phyloP scores from a whole-genome alignment of 2,113 vertebrate genomes.

The Tragelaphus strepsiceros region DNA sequence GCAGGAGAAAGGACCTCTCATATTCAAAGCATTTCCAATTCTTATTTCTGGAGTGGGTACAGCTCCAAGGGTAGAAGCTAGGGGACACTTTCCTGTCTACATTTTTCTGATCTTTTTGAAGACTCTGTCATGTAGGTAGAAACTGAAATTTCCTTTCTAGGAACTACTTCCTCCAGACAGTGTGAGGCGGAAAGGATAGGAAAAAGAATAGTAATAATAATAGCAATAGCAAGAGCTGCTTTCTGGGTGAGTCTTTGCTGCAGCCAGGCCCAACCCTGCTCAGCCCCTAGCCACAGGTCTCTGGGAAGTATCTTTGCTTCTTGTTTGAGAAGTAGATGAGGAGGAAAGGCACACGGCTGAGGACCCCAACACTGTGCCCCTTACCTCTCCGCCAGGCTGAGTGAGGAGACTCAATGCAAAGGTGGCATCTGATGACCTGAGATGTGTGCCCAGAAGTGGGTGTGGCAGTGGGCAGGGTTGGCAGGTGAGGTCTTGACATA shows the following conservation, averaged over 20 bases:
- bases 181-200: neutral
- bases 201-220: neutral
- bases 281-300: neutral
- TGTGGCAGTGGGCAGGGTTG: rapidly evolving
- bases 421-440: neutral
- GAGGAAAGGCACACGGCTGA: neutral
- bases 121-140: neutral
- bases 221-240: neutral
- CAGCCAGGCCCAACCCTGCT: neutral
- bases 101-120: neutral
- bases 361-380: neutral
- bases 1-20: neutral
- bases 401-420: neutral
- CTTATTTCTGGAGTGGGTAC: neutral
- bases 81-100: neutral
- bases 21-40: neutral
- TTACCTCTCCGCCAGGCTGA: neutral
- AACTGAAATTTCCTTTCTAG: neutral
- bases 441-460: neutral
- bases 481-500: neutral
- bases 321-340: neutral
- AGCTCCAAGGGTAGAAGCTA: neutral
- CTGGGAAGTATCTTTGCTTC: neutral
- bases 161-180: neutral
- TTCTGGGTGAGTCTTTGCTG: neutral